These are phyloP conservation scores for Pocillopora damicornis DNA, from an alignment of 64 coral and sea anemone species.

Conservation along the genomic window DNA sequence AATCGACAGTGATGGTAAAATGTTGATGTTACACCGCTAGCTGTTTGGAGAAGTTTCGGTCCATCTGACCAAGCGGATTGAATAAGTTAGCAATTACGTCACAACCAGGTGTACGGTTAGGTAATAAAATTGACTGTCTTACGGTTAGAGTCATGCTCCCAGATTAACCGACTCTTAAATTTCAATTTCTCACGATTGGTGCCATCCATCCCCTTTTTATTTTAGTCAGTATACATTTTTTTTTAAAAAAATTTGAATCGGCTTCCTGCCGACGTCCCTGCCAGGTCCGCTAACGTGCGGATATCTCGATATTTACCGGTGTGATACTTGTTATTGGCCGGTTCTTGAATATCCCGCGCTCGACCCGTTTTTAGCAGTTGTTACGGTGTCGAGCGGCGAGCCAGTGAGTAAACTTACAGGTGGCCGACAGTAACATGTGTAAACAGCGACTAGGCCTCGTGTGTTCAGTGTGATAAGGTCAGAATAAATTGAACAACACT, in stretches of 20 bases:
- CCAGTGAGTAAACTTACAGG: slow-evolving; percentile 20
- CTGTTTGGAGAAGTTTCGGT: slow-evolving; percentile 37
- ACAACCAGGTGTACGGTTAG: slow-evolving; percentile 38
- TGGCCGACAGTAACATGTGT: slow-evolving; percentile 8
- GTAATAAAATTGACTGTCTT: slow-evolving; percentile 50
- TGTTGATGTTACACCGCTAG: slow-evolving; percentile 39
- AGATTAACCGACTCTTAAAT: not conserved
- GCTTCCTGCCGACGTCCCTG: not conserved
- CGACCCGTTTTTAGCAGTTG: slow-evolving; percentile 35
- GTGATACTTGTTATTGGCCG: slow-evolving; percentile 8
- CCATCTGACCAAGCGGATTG: not conserved
- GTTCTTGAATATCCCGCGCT: slow-evolving; percentile 31
- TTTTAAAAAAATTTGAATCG: not conserved
- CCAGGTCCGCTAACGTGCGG: not conserved
- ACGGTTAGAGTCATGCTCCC: slow-evolving; percentile 45
- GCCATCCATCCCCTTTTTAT: not conserved
- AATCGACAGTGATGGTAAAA: not conserved
- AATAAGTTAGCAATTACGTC: slow-evolving; percentile 74
- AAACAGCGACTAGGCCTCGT: not conserved
- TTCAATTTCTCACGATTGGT: not conserved
- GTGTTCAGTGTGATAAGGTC: slow-evolving; percentile 25
- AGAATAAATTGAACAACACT: slow-evolving; percentile 56
- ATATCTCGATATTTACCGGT: not conserved
- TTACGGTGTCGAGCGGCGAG: slow-evolving; percentile 14
- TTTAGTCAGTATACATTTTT: not conserved